phyloP scores from a whole-genome alignment of 2,888 invertebrate species.

The Trissolcus brochymenae region DNA sequence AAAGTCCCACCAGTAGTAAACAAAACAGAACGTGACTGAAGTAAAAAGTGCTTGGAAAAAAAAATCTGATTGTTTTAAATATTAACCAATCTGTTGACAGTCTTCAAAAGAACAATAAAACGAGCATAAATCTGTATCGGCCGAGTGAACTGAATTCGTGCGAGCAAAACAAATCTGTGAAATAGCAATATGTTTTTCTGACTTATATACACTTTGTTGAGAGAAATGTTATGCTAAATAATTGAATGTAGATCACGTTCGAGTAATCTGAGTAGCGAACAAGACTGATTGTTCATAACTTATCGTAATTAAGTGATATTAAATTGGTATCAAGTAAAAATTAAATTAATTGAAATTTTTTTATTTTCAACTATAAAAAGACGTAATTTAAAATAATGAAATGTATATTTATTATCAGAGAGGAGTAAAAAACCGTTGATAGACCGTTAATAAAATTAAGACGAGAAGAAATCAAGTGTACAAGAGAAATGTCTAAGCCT shows the following conservation, averaged over 20 bases:
- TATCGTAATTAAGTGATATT: slow-evolving; percentile 1
- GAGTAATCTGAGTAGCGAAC: slow-evolving; percentile 33
- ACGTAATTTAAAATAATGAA: background rate
- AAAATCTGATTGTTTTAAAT: slow-evolving; percentile 29
- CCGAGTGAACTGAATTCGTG: background rate
- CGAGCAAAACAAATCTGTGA: slow-evolving; percentile 9
- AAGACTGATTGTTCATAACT: slow-evolving; percentile 27
- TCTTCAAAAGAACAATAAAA: slow-evolving; percentile 13
- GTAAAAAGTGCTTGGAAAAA: slow-evolving; percentile 11
- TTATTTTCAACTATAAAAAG: no score
- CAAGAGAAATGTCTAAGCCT: slow-evolving; percentile 8
- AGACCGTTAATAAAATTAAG: slow-evolving; percentile 2
- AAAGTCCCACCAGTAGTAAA: slow-evolving; percentile 5
- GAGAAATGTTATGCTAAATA: slow-evolving; percentile 19
- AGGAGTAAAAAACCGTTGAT: background rate
- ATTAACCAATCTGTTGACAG: slow-evolving; percentile 29
- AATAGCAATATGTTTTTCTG: slow-evolving; percentile 17
- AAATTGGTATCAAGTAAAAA: background rate
- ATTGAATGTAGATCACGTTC: slow-evolving; percentile 48
- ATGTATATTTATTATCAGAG: background rate
- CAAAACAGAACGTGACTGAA: slow-evolving; percentile 50
- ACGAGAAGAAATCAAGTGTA: slow-evolving; percentile 9
- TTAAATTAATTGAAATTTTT: no score
- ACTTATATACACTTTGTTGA: slow-evolving; percentile 17
- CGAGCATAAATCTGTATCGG: background rate